Conservation (phyloP, 2,797 vertebrate genomes). For the Chromis chromis region DNA sequence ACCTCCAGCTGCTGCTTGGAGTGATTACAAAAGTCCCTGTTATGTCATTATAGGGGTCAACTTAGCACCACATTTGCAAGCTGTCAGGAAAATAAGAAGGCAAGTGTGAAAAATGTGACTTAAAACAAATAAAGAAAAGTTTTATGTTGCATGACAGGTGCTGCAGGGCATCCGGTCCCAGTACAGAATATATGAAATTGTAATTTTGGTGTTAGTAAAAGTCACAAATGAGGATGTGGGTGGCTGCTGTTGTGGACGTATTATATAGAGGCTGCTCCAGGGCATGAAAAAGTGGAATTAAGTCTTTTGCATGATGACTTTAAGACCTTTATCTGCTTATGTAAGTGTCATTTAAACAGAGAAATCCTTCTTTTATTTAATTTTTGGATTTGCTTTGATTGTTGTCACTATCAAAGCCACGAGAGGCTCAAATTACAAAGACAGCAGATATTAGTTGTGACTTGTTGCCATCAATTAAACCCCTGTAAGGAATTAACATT, state of each 20-base stretch:
- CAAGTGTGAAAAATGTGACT: slow-evolving; percentile 41
- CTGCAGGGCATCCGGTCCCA: slow-evolving; percentile 37
- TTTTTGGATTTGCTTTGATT: too few relatives aligned
- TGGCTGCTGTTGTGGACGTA: slow-evolving; percentile 40
- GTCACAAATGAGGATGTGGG: slow-evolving; percentile 26
- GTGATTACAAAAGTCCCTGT: slow-evolving; percentile 51
- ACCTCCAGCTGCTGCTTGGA: slow-evolving; percentile 8
- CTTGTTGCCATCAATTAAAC: slow-evolving; percentile 52
- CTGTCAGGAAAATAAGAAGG: slow-evolving; percentile 35
- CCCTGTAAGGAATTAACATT: slow-evolving; percentile 60
- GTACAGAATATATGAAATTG: slow-evolving; percentile 53
- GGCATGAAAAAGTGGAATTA: slow-evolving; percentile 10
- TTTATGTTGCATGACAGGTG: slow-evolving; percentile 52
- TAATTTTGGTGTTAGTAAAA: slow-evolving; percentile 60
- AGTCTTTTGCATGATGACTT: neutral
- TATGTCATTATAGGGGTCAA: slow-evolving; percentile 37
- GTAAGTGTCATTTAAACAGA: neutral
- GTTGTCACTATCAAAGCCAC: neutral
- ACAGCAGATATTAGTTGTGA: slow-evolving; percentile 8
- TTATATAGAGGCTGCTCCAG: neutral
- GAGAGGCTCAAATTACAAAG: neutral
- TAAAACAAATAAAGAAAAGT: slow-evolving; percentile 31
- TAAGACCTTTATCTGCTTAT: slow-evolving; percentile 3
- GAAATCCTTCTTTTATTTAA: neutral
- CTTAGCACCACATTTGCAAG: slow-evolving; percentile 47